Evolutionary conservation across 2,113 vertebrate genomes (phyloP), one percentile per base, ranked within the genome.

Genomic region (Bostrychus sinensis): DNA sequence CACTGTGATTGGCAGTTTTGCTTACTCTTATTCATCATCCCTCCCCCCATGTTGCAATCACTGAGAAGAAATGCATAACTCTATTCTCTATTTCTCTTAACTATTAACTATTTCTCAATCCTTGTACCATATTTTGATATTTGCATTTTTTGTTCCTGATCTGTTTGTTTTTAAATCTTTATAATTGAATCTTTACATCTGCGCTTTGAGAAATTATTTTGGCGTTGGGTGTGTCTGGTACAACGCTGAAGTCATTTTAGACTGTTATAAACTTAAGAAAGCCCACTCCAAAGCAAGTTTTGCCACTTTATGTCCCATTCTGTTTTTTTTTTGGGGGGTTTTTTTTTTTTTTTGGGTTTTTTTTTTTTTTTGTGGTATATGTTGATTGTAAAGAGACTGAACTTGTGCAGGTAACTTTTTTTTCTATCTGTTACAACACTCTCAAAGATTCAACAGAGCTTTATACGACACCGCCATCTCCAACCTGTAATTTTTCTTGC

Each of bases 1-100:
- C 86, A 86, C 87, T 89, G 86, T 87, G 90, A 89, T 67, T 42
- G 62, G 77, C 76, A 36, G 70, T 56, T 69, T 68, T 53, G 62
- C 75, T 82, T 78, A 77, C 78, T 70, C 48, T 80, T 56, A 41
- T 62, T 64, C 73, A 58, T 82, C 74, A 39, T 39, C 59, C 62
- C 56, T 46, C 62, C 7, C 46, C 72, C 66, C 62, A n/a, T 70
- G 77, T 58, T 62, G 41, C 38, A 67, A 32, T 41, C 45, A 73
- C 22, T 51, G 59, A 42, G 43, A 53, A 78, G 39, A 73, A 70
- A 38, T 78, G 62, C 26, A 72, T 89, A 85, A 90, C 86, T 91
- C 87, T n/a, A n/a, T n/a, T n/a, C n/a, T n/a, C n/a, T n/a, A n/a
- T n/a, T n/a, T n/a, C n/a, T n/a, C n/a, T n/a, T n/a, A n/a, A n/a